Conservation (phyloP, 2,888 invertebrate genomes). For the Hartigia nigra region DNA sequence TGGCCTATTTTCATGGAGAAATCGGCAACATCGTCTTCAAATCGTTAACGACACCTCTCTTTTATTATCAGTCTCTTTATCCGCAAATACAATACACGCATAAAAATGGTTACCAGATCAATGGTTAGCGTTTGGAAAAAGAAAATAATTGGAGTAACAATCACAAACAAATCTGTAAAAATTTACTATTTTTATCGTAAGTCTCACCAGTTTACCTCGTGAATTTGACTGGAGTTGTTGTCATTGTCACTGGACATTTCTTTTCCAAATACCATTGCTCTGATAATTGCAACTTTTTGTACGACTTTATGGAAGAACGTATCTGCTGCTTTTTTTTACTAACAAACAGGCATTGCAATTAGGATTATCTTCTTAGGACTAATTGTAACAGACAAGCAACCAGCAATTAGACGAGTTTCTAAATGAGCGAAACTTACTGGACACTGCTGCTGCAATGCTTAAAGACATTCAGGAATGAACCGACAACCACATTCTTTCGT, state of each 20-base stretch:
- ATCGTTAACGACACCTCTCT: neutral
- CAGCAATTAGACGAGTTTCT: neutral
- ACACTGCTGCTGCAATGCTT: neutral
- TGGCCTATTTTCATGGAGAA: neutral
- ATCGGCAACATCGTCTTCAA: neutral
- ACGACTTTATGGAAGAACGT: neutral
- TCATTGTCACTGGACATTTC: neutral
- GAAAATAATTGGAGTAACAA: too few species aligned
- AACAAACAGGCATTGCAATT: neutral
- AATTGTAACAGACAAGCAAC: neutral
- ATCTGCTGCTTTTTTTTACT: neutral
- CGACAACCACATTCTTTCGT: neutral
- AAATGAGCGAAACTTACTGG: neutral
- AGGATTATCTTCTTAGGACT: neutral
- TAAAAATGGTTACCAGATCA: too few species aligned
- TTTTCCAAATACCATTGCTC: neutral
- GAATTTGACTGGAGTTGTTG: neutral
- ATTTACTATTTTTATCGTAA: neutral
- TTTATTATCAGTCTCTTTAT: too few species aligned
- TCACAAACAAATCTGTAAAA: neutral
- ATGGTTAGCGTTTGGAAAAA: too few species aligned
- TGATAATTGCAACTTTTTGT: neutral
- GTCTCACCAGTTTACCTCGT: neutral
- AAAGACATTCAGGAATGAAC: neutral
- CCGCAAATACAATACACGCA: too few species aligned